A percentile compares a stretch with the other conserved stretches of the same genome.
phyloP scores from a whole-genome alignment of 2,797 vertebrate genomes.

The Chiropotes sagulatus region DNA sequence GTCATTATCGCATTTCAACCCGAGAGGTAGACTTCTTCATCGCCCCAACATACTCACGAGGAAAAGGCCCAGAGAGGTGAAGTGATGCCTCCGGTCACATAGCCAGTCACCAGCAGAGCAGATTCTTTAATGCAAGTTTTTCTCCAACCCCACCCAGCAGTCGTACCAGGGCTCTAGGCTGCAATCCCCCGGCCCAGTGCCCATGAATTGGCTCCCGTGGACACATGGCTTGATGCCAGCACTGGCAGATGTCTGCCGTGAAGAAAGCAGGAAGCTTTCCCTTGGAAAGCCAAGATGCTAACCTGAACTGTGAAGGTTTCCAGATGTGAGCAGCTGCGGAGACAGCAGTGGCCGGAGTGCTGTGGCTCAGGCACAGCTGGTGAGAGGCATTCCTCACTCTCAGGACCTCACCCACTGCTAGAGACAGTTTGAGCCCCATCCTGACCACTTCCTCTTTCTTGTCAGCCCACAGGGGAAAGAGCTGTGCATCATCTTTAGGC shows the following conservation, averaged over 20 bases:
- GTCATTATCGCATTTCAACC: neutral
- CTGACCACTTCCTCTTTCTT: constrained; percentile 71
- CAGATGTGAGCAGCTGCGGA: neutral
- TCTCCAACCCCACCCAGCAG: neutral
- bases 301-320: constrained; percentile 14
- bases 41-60: accelerated
- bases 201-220: accelerated
- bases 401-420: neutral
- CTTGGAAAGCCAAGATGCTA: neutral
- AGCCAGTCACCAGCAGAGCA: neutral
- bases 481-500: neutral
- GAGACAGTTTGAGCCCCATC: neutral
- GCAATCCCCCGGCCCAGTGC: too few species aligned
- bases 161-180: neutral
- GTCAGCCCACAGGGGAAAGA: neutral
- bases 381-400: neutral
- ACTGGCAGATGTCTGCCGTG: neutral
- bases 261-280: neutral
- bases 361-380: neutral
- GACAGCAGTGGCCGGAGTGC: neutral
- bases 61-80: neutral
- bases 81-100: neutral
- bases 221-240: neutral
- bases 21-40: neutral
- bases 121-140: neutral